Evolutionary conservation across 2,797 vertebrate genomes (phyloP).

Genomic region (Botia almorhae): DNA sequence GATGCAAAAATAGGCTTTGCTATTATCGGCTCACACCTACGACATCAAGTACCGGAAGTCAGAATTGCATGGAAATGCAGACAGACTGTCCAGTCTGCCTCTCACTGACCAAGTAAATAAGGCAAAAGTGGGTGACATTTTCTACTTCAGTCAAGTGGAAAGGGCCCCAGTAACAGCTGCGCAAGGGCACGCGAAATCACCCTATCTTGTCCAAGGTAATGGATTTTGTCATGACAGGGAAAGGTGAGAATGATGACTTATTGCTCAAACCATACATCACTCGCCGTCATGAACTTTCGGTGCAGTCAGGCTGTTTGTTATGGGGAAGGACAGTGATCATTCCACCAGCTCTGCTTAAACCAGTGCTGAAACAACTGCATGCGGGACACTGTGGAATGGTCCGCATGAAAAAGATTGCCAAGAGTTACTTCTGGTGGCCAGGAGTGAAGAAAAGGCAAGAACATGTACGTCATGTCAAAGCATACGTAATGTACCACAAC

Average conservation of each 20-base stretch:
- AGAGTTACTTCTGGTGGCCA: slow-evolving; percentile 57
- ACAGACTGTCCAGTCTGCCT: slow-evolving; percentile 12
- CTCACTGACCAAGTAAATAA: background rate
- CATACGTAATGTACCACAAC: background rate
- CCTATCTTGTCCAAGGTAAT: background rate
- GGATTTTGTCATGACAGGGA: background rate
- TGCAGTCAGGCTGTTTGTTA: slow-evolving; percentile 10
- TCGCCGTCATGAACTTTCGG: slow-evolving; percentile 3
- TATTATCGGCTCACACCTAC: slow-evolving; percentile 33
- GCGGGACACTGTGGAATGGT: slow-evolving; percentile 41
- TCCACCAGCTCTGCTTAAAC: background rate
- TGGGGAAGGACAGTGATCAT: slow-evolving; percentile 26
- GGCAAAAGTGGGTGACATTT: background rate
- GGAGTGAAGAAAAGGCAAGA: slow-evolving; percentile 23
- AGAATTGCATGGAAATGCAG: slow-evolving; percentile 7
- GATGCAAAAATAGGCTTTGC: slow-evolving; percentile 36
- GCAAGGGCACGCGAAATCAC: background rate
- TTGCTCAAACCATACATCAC: background rate
- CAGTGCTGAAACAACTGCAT: slow-evolving; percentile 26
- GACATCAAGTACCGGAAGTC: slow-evolving; percentile 36
- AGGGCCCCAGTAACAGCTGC: background rate
- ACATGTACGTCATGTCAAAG: slow-evolving; percentile 29
- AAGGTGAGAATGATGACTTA: background rate
- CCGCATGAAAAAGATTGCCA: slow-evolving; percentile 47
- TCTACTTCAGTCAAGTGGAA: slow-evolving; percentile 15